These are phyloP conservation scores for Brenthis hecate DNA, from an alignment of 2,888 invertebrate species.

Conservation along the genomic window DNA sequence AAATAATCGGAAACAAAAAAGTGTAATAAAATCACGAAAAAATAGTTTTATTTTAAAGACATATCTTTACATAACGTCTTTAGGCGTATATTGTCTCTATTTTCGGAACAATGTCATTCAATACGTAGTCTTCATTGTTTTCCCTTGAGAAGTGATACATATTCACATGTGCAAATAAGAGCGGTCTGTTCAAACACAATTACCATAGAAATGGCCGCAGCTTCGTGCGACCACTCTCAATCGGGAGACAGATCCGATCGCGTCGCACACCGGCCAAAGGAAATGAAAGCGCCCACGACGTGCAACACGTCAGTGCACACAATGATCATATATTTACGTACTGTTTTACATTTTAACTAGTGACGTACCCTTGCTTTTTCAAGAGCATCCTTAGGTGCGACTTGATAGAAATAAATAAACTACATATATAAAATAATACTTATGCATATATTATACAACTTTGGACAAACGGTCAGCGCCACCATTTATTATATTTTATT, in stretches of 20 bases:
- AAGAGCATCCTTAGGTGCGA: too few relatives aligned
- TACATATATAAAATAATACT: too few relatives aligned
- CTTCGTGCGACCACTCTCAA: not conserved
- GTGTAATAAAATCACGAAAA: too few relatives aligned
- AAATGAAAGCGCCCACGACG: not conserved
- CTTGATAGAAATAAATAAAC: too few relatives aligned
- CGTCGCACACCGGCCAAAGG: constrained; percentile 1
- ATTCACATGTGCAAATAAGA: constrained; percentile 8
- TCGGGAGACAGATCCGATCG: not conserved
- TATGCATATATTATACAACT: too few relatives aligned
- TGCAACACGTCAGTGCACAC: not conserved
- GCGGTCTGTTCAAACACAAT: constrained; percentile 4
- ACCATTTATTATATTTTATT: too few relatives aligned
- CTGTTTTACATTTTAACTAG: not conserved
- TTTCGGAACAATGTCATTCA: too few relatives aligned
- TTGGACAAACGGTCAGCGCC: too few relatives aligned
- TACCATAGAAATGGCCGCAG: constrained; percentile 10
- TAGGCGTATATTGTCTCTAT: too few relatives aligned
- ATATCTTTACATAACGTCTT: not conserved
- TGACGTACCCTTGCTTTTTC: too few relatives aligned
- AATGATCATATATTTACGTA: not conserved
- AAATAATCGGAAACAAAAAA: too few relatives aligned
- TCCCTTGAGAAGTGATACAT: not conserved
- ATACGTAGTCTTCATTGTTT: not conserved
- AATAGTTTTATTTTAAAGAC: too few relatives aligned